Conservation (phyloP, 92 coral and sea anemone genomes). For the Plumapathes pennacea region DNA sequence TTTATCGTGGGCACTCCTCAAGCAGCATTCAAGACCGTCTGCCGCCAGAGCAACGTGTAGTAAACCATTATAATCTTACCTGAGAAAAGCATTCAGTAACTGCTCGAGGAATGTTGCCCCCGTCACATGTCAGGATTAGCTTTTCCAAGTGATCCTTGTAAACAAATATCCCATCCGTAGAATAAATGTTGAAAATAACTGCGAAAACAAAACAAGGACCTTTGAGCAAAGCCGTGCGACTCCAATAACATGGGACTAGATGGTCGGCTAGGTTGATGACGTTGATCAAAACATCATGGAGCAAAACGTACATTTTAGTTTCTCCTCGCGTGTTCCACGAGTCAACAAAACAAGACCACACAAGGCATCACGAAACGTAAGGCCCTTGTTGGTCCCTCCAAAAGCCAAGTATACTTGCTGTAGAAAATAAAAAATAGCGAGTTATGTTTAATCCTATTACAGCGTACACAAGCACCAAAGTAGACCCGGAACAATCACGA, state of each 20-base stretch:
- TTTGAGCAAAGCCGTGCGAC: background rate
- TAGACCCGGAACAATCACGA: background rate
- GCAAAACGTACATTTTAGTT: conserved; percentile 80
- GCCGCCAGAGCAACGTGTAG: too few species aligned
- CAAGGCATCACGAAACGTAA: conserved; percentile 78
- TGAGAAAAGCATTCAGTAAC: conserved; percentile 78
- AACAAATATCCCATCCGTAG: conserved; percentile 74
- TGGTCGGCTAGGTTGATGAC: background rate
- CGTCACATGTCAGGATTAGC: conserved; percentile 82
- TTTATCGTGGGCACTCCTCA: too few species aligned
- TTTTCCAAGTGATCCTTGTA: conserved; percentile 86
- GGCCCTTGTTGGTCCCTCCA: conserved; percentile 92
- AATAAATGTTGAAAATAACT: conserved; percentile 85
- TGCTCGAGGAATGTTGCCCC: conserved; percentile 78
- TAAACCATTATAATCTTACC: too few species aligned
- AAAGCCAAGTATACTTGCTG: conserved; percentile 91
- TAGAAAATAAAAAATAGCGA: conserved; percentile 1
- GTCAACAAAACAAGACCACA: conserved; percentile 89
- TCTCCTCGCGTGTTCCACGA: conserved; percentile 93
- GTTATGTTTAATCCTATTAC: background rate
- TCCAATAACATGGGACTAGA: background rate
- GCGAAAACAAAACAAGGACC: conserved; percentile 2
- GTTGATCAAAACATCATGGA: conserved; percentile 2
- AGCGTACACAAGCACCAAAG: conserved; percentile 3
- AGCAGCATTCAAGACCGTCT: too few species aligned